Evolutionary conservation across 2,797 vertebrate species (phyloP), one percentile per base, ranked within the genome.

Genomic region (Aeoliscus strigatus): DNA sequence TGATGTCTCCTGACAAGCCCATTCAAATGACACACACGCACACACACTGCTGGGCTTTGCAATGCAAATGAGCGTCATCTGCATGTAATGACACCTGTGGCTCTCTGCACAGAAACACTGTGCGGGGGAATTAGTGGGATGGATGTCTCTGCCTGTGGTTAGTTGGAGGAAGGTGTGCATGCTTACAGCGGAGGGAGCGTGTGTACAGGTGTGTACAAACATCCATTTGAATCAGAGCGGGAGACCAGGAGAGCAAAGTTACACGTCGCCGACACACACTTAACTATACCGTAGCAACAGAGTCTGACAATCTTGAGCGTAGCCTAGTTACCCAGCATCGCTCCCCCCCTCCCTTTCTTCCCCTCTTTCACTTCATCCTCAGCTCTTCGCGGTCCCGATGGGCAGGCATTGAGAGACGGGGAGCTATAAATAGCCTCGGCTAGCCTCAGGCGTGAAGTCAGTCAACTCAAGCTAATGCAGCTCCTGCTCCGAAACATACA

Each of bases 391-490:
- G 40, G 62, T 72, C 76, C 79, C 79, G 53, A 51, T 70, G 68
- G 76, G 79, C 49, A 37, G 64, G 75, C 68, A 77, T 80, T 37
- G 41, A 66, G 81, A 82, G 80, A 76, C 60, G 28, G 59, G 38
- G 59, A 56, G 63, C 81, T 84, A 86, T 80, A 82, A 83, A 86
- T 86, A 86, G 73, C 61, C 39, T 27, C 30, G 2, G 60, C 66
- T 63, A 51, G 76, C 80, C 78, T 70, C 46, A n/a, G 72, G 80
- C 80, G 6, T 43, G 39, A 58, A 81, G 75, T 69, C 74, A 73
- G 83, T 77, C 74, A 42, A 62, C 55, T 69, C 64, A 17, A 70
- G 66, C 77, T 72, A 80, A 77, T 51, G 65, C 73, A 63, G 75
- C 73, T 60, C 56, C 31, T 26, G 54, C 54, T 60, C 32, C 55